These are phyloP conservation scores for Prunella strophiata DNA, from an alignment of 2,797 vertebrate species.

Conservation along the genomic window DNA sequence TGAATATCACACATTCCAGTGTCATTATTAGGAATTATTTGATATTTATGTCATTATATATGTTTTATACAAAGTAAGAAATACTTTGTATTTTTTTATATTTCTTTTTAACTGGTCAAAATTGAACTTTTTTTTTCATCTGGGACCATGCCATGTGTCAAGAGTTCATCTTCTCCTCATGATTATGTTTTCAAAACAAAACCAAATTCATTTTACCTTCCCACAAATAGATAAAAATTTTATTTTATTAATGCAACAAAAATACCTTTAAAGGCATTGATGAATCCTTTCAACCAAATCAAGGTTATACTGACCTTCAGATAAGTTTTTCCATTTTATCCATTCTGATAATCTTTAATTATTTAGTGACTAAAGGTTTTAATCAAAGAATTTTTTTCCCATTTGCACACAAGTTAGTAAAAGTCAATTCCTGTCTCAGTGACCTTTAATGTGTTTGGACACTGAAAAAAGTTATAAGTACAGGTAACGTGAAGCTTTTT, in stretches of 20 bases:
- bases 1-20: accelerated
- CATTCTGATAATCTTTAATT: not conserved
- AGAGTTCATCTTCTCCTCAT: not conserved
- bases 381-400: not conserved
- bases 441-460: not conserved
- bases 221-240: not conserved
- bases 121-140: not conserved
- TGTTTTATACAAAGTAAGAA: not conserved
- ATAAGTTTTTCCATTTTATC: not conserved
- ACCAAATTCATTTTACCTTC: not conserved
- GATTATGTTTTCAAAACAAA: not conserved
- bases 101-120: not conserved
- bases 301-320: not conserved
- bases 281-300: not conserved
- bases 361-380: not conserved
- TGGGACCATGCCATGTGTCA: not conserved
- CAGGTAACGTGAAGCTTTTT: not conserved
- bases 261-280: not conserved
- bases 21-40: not conserved
- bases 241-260: not conserved
- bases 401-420: not conserved
- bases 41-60: not conserved
- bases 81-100: not conserved
- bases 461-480: not conserved
- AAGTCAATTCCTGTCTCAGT: not conserved